Evolutionary conservation across 2,888 invertebrate genomes (phyloP).

Genomic region (Melanotus villosus): DNA sequence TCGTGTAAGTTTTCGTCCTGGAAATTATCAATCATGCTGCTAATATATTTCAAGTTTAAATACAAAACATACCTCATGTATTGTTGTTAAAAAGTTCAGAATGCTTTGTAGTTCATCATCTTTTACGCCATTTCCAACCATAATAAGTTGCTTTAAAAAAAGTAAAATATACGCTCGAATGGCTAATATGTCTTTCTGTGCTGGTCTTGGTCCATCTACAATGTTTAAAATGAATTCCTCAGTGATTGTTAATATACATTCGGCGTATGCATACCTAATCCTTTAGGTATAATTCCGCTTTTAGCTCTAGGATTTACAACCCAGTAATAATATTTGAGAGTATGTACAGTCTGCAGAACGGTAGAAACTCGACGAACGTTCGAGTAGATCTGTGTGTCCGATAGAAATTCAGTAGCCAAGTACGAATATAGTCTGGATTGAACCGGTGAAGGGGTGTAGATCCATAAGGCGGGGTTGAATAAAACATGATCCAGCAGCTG

Average conservation of each 20-base stretch:
- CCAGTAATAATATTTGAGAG: constrained; percentile 99
- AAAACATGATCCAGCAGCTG: constrained; percentile 99
- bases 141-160: constrained; percentile 95
- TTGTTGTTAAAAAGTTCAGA: constrained; percentile 97
- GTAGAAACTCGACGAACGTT: constrained; percentile 97
- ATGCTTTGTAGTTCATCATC: constrained; percentile 99
- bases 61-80: constrained; percentile 85
- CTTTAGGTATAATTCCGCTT: constrained; percentile 96
- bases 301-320: constrained; percentile 95
- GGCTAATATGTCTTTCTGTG: constrained; percentile 93
- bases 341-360: constrained; percentile 97
- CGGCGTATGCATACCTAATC: constrained; percentile 81
- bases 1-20: constrained; percentile 98
- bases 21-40: constrained; percentile 52
- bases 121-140: constrained; percentile 97
- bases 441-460: constrained; percentile 96
- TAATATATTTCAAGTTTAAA: too few species aligned
- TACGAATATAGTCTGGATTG: constrained; percentile 97
- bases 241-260: neutral
- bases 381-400: constrained; percentile 97
- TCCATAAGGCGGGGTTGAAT: constrained; percentile 99
- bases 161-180: constrained; percentile 95
- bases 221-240: constrained; percentile 54
- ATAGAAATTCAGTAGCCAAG: constrained; percentile 98
- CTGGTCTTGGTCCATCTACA: constrained; percentile 93